phyloP scores from a whole-genome alignment of 23 tunicate genomes.

The Clavelina lepadiformis region DNA sequence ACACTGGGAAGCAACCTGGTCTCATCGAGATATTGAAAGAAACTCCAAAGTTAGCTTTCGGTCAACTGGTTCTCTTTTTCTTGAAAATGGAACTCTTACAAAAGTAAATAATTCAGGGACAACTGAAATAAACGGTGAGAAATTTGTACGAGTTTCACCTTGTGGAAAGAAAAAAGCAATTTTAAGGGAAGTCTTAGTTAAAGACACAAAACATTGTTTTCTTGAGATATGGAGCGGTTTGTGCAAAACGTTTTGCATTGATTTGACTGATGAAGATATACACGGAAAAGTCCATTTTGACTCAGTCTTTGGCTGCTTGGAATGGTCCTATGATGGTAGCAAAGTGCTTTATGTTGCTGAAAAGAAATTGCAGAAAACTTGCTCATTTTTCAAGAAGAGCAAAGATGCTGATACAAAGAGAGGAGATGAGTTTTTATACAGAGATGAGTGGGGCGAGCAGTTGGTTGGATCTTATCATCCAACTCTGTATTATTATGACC shows the following conservation, averaged over 20 bases:
- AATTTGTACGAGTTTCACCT: conserved; percentile 21
- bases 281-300: conserved; percentile 74
- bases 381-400: conserved; percentile 21
- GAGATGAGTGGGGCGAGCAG: conserved; percentile 91
- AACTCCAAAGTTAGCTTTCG: conserved; percentile 18
- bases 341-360: conserved; percentile 74
- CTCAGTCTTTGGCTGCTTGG: conserved; percentile 59
- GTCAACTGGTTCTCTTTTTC: conserved; percentile 7
- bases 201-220: conserved; percentile 40
- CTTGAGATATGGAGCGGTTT: conserved; percentile 66
- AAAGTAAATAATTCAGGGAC: conserved; percentile 8
- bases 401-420: conserved; percentile 1
- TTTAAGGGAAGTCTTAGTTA: conserved; percentile 31
- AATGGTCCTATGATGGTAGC: conserved; percentile 62
- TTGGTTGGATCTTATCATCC: conserved; percentile 38
- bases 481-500: conserved; percentile 56
- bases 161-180: conserved; percentile 31
- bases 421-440: conserved; percentile 44
- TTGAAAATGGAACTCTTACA: background rate
- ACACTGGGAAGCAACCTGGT: conserved; percentile 55
- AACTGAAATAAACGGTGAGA: conserved; percentile 44
- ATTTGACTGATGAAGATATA: conserved; percentile 52
- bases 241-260: conserved; percentile 16
- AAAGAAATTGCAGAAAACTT: conserved; percentile 30
- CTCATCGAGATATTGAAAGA: conserved; percentile 62